phyloP scores from a whole-genome alignment of 2,888 invertebrate genomes.

The Lordiphosa fenestrarum region DNA sequence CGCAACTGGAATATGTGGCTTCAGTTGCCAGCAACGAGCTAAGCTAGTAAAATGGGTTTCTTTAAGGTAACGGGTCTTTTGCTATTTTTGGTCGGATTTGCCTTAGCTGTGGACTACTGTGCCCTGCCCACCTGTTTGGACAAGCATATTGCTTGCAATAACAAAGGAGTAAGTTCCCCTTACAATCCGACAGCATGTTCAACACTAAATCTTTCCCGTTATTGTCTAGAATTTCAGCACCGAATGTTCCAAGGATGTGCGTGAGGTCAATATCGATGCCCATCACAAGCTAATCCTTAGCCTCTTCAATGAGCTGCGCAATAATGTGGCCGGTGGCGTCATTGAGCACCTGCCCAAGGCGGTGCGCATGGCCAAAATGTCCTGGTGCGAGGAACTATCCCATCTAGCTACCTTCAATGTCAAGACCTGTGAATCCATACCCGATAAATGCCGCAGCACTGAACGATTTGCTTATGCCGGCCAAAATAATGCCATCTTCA shows the following conservation, averaged over 20 bases:
- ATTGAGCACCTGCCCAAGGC: slow-evolving; percentile 29
- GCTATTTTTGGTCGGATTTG: neutral
- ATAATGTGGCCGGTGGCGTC: slow-evolving; percentile 33
- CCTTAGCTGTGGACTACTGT: slow-evolving; percentile 30
- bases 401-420: slow-evolving; percentile 34
- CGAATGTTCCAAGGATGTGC: slow-evolving; percentile 34
- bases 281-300: slow-evolving; percentile 29
- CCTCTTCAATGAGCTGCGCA: slow-evolving; percentile 36
- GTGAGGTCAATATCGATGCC: slow-evolving; percentile 19
- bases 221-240: slow-evolving; percentile 28
- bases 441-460: slow-evolving; percentile 44
- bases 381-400: slow-evolving; percentile 43
- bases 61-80: too few relatives aligned
- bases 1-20: too few relatives aligned
- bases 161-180: slow-evolving; percentile 31
- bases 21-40: too few relatives aligned
- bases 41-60: too few relatives aligned
- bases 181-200: too few relatives aligned
- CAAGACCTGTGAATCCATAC: slow-evolving; percentile 33
- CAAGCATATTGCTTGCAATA: slow-evolving; percentile 43
- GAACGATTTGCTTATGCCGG: slow-evolving; percentile 43
- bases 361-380: slow-evolving; percentile 47
- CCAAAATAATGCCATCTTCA: slow-evolving; percentile 40
- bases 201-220: neutral
- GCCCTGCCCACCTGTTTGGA: slow-evolving; percentile 39